Evolutionary conservation across 2,888 invertebrate genomes (phyloP), one percentile per base, ranked within the genome.

Genomic region (Spilosoma lubricipeda): DNA sequence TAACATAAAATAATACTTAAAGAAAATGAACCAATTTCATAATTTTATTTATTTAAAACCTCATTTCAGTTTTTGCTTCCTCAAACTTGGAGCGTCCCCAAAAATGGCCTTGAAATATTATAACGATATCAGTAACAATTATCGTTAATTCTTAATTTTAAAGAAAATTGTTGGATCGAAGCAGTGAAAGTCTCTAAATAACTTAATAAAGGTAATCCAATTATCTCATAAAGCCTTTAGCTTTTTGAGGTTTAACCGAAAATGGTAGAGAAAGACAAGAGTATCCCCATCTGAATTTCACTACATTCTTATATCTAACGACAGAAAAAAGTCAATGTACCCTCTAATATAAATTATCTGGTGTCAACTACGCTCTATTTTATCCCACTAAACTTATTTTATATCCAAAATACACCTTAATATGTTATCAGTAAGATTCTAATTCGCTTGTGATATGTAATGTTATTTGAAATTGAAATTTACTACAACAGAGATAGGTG

Each of bases 311-410:
- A 83, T 81, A 82, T 82, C 85, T 85, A 87, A 87, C 85, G 84
- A 86, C 83, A 87, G 85, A 88, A 89, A 83, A 85, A 84, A 75
- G 67, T 73, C 82, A 52, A 83, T 80, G 80, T 83, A 80, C 82
- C 84, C 80, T 82, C 85, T 87, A 85, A 90, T 89, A 91, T 92
- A 92, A 91, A 92, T 92, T 92, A 92, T 89, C 90, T 88, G 86
- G 87, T 91, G 91, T 90, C 91, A 90, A 90, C 89, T 86, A 83
- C 83, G 85, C 77, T 84, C 85, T 85, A 84, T 82, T 80, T 87
- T 85, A 88, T 87, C 80, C 79, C 73, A 85, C 84, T 80, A 79
- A 64, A 23, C 45, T 72, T 65, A 33, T 67, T 63, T 11, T 70
- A 79, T 82, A 20, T 20, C 72, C 42, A 85, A 84, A 84, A 77